A percentile compares a stretch with the other conserved stretches of the same genome.
Conservation (phyloP, 2,888 invertebrate genomes). For the Trachelus troglodyta region DNA sequence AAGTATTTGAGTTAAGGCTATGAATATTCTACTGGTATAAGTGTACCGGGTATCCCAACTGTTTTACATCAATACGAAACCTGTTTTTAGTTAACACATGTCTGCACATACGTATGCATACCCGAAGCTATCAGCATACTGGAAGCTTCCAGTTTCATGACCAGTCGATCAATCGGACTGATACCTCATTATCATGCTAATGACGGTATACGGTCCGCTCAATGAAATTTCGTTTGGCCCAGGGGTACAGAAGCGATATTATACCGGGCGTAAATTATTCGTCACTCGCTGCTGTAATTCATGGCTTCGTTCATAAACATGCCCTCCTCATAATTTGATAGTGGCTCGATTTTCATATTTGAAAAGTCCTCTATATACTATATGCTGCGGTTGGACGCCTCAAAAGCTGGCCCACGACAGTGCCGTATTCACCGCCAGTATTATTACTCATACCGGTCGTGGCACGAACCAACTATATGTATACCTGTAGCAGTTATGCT, state of each 20-base stretch:
- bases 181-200: slow-evolving; percentile 19
- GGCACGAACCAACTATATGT: not conserved
- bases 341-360: slow-evolving; percentile 45
- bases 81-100: not conserved
- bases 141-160: slow-evolving; percentile 2
- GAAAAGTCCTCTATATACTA: slow-evolving; percentile 37
- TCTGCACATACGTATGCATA: not conserved
- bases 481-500: slow-evolving; percentile 28
- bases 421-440: not conserved
- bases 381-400: not conserved
- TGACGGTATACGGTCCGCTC: not conserved
- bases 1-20: not conserved
- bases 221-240: slow-evolving; percentile 28
- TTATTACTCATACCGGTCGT: not conserved
- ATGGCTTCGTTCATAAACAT: slow-evolving; percentile 37
- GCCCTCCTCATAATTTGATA: slow-evolving; percentile 40
- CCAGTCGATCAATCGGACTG: slow-evolving; percentile 27
- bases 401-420: not conserved
- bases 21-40: not conserved
- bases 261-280: slow-evolving; percentile 43
- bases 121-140: not conserved
- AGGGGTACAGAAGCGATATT: slow-evolving; percentile 29
- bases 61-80: not conserved
- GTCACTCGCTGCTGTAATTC: slow-evolving; percentile 41
- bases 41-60: not conserved